phyloP scores from a whole-genome alignment of 1,140 invertebrate genomes.

The Sycobia sp. region DNA sequence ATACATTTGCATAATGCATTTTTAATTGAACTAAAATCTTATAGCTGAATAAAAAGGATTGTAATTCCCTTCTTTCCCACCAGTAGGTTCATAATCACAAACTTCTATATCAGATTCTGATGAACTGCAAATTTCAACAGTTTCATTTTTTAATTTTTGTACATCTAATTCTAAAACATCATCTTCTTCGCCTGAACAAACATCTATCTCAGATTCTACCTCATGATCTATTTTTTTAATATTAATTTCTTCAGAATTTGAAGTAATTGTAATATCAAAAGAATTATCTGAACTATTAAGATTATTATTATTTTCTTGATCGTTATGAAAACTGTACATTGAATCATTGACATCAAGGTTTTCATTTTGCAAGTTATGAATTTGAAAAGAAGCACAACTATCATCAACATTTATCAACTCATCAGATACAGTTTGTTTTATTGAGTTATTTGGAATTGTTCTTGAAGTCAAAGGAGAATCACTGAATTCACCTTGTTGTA shows the following conservation, averaged over 20 bases:
- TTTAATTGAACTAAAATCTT: slow-evolving; percentile 27
- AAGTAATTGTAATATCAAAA: slow-evolving; percentile 8
- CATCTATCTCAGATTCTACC: slow-evolving; percentile 49
- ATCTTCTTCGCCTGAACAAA: slow-evolving; percentile 48
- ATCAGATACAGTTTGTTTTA: slow-evolving; percentile 20
- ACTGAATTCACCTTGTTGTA: slow-evolving; percentile 9
- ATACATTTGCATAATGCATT: slow-evolving; percentile 10
- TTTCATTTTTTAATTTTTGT: slow-evolving; percentile 34
- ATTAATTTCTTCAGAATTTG: slow-evolving; percentile 18
- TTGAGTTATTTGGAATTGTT: neutral
- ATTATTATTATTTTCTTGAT: slow-evolving; percentile 42
- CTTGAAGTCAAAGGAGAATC: neutral
- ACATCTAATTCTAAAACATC: slow-evolving; percentile 47
- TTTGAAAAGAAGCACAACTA: slow-evolving; percentile 30
- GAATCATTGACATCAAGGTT: slow-evolving; percentile 26
- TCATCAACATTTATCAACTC: slow-evolving; percentile 42
- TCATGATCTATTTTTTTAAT: slow-evolving; percentile 38
- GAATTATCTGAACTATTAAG: slow-evolving; percentile 32
- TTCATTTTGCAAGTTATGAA: slow-evolving; percentile 29
- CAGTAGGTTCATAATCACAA: slow-evolving; percentile 46
- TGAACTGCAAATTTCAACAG: slow-evolving; percentile 40
- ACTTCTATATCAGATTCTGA: slow-evolving; percentile 46
- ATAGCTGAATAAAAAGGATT: slow-evolving; percentile 27
- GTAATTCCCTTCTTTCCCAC: slow-evolving; percentile 40
- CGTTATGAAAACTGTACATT: slow-evolving; percentile 27